Evolutionary conservation across 2,113 vertebrate genomes (phyloP).

Genomic region (Erpornis zantholeuca): DNA sequence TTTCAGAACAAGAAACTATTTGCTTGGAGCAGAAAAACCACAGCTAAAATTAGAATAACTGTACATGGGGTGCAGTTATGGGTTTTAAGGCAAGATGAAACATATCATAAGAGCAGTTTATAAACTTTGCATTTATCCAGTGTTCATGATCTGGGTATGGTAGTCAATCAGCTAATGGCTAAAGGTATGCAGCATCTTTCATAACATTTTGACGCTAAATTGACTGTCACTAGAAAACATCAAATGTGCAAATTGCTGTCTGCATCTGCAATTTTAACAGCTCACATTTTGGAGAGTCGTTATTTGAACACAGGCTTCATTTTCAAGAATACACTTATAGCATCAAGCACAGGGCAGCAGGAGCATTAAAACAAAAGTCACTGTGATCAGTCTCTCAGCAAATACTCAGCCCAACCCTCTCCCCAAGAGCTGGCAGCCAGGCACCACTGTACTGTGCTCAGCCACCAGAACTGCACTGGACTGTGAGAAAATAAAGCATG

Average conservation of each 20-base stretch:
- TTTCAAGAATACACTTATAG: neutral
- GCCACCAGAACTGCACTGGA: neutral
- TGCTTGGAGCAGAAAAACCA: neutral
- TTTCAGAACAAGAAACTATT: neutral
- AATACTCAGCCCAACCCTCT: neutral
- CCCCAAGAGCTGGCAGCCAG: rapidly evolving
- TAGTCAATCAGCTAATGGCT: neutral
- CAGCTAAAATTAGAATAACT: neutral
- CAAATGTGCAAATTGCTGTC: neutral
- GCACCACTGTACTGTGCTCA: rapidly evolving
- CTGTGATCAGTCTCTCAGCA: neutral
- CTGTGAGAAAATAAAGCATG: neutral
- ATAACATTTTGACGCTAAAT: neutral
- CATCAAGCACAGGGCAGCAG: rapidly evolving
- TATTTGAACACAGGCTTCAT: neutral
- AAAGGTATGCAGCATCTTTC: neutral
- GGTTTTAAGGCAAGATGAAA: neutral
- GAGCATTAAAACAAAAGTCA: neutral
- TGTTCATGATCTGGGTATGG: neutral
- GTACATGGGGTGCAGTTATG: neutral
- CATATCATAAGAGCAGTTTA: neutral
- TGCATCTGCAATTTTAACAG: neutral
- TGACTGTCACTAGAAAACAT: neutral
- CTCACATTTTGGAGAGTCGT: neutral
- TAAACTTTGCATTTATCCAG: neutral